Evolutionary conservation across 2,113 vertebrate species (phyloP).

Genomic region (Clupea harengus): DNA sequence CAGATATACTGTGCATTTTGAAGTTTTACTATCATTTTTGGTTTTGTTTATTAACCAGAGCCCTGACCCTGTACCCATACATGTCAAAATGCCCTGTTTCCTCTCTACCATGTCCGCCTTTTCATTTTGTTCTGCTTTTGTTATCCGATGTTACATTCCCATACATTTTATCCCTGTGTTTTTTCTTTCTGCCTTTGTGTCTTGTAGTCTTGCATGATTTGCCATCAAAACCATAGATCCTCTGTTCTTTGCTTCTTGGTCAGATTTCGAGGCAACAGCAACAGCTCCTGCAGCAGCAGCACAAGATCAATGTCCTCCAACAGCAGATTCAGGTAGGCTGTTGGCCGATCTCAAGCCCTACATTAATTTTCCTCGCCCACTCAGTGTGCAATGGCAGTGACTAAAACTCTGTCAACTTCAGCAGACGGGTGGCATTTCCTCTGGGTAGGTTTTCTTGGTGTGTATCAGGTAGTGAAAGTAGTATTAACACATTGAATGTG

Average conservation of each 20-base stretch:
- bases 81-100: background rate
- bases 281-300: constrained; percentile 95
- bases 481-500: too few relatives aligned
- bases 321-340: constrained; percentile 94
- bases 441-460: background rate
- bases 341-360: background rate
- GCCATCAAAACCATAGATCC: background rate
- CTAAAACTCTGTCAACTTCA: background rate
- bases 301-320: constrained; percentile 96
- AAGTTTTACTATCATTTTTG: background rate
- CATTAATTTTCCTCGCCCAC: constrained; percentile 17
- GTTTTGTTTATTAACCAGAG: background rate
- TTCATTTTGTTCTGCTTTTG: too few relatives aligned
- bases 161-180: background rate
- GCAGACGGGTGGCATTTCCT: background rate
- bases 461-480: background rate
- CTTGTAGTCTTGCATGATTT: background rate
- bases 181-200: background rate
- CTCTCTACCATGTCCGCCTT: background rate
- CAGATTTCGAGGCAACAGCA: constrained; percentile 95
- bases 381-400: background rate
- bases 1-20: background rate
- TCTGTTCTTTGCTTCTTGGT: constrained; percentile 44
- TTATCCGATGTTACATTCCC: background rate
- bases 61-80: background rate